A percentile compares a stretch with the other conserved stretches of the same genome.
These are phyloP conservation scores for Synanthedon vespiformis DNA, from an alignment of 2,888 invertebrate genomes.

Conservation along the genomic window DNA sequence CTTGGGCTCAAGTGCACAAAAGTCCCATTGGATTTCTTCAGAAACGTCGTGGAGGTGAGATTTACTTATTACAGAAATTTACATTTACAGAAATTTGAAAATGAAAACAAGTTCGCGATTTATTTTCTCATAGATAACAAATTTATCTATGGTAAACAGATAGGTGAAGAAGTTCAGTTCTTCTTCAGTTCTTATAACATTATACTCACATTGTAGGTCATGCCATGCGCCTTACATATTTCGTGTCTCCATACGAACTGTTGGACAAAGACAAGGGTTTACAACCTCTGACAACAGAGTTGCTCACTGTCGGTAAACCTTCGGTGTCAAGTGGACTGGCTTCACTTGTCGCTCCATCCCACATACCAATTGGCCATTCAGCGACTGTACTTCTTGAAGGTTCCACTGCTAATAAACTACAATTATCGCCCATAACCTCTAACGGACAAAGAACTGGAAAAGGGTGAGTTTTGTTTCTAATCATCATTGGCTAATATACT, in stretches of 20 bases:
- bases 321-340: slow-evolving; percentile 39
- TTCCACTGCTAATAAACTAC: slow-evolving; percentile 86
- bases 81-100: too few species aligned
- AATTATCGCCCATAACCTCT: slow-evolving; percentile 78
- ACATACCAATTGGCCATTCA: slow-evolving; percentile 82
- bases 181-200: background rate
- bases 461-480: slow-evolving; percentile 61
- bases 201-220: slow-evolving; percentile 71
- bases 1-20: slow-evolving; percentile 80
- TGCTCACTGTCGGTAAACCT: slow-evolving; percentile 68
- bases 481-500: too few species aligned
- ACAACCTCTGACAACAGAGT: slow-evolving; percentile 80
- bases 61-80: too few species aligned
- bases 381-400: slow-evolving; percentile 93
- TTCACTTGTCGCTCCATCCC: slow-evolving; percentile 48
- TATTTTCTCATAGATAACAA: too few species aligned
- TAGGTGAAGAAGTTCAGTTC: background rate
- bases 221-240: slow-evolving; percentile 94
- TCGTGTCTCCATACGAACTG: slow-evolving; percentile 92
- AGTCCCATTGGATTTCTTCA: slow-evolving; percentile 90
- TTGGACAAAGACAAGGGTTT: slow-evolving; percentile 82
- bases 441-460: slow-evolving; percentile 78
- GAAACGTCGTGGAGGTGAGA: slow-evolving; percentile 80
- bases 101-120: too few species aligned
- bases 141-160: too few species aligned